phyloP scores from a whole-genome alignment of 2,797 vertebrate genomes.

The Protosalanx chinensis region DNA sequence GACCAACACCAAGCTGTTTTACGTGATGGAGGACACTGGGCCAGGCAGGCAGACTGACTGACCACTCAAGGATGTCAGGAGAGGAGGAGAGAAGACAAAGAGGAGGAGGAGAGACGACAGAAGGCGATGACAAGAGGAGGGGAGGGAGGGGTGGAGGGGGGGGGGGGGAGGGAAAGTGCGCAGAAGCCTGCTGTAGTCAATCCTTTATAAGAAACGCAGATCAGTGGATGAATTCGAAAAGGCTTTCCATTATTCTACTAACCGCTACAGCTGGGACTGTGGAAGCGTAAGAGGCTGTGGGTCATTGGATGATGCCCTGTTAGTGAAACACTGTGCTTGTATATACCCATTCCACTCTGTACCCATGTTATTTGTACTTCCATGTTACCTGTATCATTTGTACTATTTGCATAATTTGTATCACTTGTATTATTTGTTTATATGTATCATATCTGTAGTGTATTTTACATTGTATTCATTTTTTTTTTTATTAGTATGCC shows the following conservation, averaged over 20 bases:
- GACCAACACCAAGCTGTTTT: neutral
- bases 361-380: no score
- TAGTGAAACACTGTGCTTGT: no score
- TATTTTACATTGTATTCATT: no score
- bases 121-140: constrained; percentile 14
- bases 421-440: no score
- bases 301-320: constrained; percentile 28
- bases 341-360: no score
- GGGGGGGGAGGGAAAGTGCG: constrained; percentile 11
- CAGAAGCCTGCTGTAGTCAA: constrained; percentile 43
- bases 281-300: constrained; percentile 26
- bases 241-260: constrained; percentile 29
- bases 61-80: neutral
- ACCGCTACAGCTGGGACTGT: constrained; percentile 52
- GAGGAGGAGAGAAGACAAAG: constrained; percentile 33
- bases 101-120: constrained; percentile 1
- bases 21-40: neutral
- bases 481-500: no score
- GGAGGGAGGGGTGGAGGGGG: neutral
- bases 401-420: no score
- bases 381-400: no score
- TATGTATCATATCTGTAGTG: no score
- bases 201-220: no score
- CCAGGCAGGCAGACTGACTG: no score
- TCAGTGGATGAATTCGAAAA: neutral